Conservation (phyloP, 2,797 vertebrate species). For the Ctenopoma multispine region DNA sequence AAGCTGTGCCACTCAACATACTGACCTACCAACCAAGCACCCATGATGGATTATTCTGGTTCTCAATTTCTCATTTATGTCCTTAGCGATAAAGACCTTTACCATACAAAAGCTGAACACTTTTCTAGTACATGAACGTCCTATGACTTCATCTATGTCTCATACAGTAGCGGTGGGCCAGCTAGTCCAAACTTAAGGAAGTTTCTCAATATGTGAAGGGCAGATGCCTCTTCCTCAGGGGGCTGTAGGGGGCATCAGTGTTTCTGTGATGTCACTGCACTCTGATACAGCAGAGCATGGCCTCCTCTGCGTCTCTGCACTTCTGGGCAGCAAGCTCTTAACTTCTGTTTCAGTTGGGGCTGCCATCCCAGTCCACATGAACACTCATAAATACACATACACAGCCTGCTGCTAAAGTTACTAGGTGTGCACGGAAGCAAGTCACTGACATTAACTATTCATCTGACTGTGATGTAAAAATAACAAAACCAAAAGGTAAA, state of each 20-base stretch:
- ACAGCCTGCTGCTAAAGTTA: constrained; percentile 24
- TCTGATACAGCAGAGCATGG: constrained; percentile 52
- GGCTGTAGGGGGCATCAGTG: constrained; percentile 59
- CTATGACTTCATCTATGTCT: constrained; percentile 18
- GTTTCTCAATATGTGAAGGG: constrained; percentile 76
- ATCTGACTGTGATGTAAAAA: no score
- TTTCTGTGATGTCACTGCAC: constrained; percentile 81
- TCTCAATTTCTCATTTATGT: constrained; percentile 22
- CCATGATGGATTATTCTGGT: background rate
- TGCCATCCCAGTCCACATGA: constrained; percentile 43
- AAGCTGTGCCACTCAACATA: no score
- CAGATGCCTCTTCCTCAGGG: constrained; percentile 34
- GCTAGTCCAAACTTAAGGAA: constrained; percentile 71
- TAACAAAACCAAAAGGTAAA: no score
- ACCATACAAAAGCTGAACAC: constrained; percentile 41
- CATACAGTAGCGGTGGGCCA: constrained; percentile 56
- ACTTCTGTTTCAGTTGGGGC: constrained; percentile 54
- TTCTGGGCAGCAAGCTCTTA: constrained; percentile 16
- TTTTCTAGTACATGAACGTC: constrained; percentile 65
- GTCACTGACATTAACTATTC: background rate
- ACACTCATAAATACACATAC: background rate
- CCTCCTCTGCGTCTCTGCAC: constrained; percentile 38
- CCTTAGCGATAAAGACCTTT: background rate
- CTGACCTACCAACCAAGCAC: no score
- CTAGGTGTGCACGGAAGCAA: no score